Conservation (phyloP, 2,797 vertebrate genomes). For the Phalanger gymnotis region DNA sequence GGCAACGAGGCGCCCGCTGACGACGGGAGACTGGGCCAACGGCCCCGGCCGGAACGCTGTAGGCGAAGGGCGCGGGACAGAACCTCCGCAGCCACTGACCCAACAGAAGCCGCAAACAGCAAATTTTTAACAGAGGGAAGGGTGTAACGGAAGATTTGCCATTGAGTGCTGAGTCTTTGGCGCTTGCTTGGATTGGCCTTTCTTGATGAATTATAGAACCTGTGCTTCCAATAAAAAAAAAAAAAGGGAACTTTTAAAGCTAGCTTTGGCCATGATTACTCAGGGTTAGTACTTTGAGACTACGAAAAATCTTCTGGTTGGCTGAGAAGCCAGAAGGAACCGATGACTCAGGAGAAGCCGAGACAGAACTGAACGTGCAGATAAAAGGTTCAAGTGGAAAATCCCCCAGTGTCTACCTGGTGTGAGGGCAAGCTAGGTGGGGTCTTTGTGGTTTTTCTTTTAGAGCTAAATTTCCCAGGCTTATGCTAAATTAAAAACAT, state of each 20-base stretch:
- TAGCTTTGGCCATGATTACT: background rate
- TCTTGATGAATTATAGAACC: background rate
- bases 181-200: background rate
- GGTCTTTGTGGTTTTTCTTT: too few relatives aligned
- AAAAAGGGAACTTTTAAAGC: background rate
- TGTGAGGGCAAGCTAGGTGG: too few relatives aligned
- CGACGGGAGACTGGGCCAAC: rapidly evolving
- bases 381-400: background rate
- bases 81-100: background rate
- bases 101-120: background rate
- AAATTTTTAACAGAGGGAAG: background rate
- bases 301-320: background rate
- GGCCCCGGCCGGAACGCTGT: rapidly evolving
- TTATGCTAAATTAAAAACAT: too few relatives aligned
- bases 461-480: too few relatives aligned
- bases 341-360: background rate
- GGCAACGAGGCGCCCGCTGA: background rate
- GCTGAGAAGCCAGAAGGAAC: background rate
- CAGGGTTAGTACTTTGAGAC: background rate
- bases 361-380: background rate
- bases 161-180: background rate
- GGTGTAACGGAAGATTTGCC: background rate
- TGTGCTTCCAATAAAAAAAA: background rate
- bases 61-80: background rate
- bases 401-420: background rate